phyloP scores from a whole-genome alignment of 2,113 vertebrate genomes.

The Ophthalmotilapia sp. region DNA sequence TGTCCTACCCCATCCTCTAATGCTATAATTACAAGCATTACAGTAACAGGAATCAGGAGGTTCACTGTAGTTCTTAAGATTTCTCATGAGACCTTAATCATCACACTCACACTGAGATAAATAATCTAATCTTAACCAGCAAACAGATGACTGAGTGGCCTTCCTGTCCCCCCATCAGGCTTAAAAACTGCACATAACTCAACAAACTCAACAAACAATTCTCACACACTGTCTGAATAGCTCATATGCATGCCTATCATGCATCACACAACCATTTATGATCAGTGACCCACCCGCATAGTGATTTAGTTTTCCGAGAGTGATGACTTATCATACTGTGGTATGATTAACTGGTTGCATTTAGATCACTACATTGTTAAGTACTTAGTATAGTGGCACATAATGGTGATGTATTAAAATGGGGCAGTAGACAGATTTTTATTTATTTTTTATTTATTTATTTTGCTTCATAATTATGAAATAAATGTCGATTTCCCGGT shows the following conservation, averaged over 20 bases:
- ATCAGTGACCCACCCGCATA: neutral
- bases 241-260: neutral
- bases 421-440: neutral
- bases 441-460: neutral
- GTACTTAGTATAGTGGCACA: conserved; percentile 2
- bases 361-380: conserved; percentile 25
- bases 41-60: neutral
- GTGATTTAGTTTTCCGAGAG: conserved; percentile 5
- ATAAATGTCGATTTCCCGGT: neutral
- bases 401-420: conserved; percentile 18
- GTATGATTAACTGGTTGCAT: conserved; percentile 1
- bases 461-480: neutral
- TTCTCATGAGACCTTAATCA: conserved; percentile 14
- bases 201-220: neutral
- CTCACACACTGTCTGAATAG: neutral
- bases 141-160: conserved; percentile 20
- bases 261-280: conserved; percentile 31
- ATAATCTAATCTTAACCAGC: conserved; percentile 12
- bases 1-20: neutral
- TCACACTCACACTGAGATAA: neutral
- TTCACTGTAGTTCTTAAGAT: neutral
- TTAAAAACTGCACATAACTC: conserved; percentile 47
- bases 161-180: neutral
- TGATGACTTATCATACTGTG: conserved; percentile 3
- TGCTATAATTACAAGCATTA: neutral